phyloP scores from a whole-genome alignment of 1,140 invertebrate species.

The Hestina assimilis region DNA sequence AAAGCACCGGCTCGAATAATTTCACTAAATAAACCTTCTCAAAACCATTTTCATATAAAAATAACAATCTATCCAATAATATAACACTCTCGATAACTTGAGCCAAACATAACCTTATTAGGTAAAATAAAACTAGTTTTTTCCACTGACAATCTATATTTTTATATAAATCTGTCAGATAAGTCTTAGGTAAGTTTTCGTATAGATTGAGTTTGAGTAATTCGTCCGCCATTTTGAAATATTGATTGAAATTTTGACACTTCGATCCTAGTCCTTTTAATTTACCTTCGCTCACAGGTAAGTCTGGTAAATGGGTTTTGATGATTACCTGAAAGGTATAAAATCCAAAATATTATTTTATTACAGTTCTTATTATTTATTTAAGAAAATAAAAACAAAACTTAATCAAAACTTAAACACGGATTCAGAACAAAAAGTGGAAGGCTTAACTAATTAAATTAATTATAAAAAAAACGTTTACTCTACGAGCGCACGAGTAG shows the following conservation, averaged over 20 bases:
- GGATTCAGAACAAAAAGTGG: no score
- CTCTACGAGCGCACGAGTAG: no score
- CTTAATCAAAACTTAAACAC: no score
- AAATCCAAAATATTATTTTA: not conserved
- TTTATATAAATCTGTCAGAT: constrained; percentile 73
- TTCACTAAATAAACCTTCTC: constrained; percentile 82
- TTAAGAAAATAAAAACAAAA: no score
- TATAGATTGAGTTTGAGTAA: constrained; percentile 73
- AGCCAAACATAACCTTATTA: constrained; percentile 87
- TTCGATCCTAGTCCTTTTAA: constrained; percentile 71
- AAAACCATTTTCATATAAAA: constrained; percentile 84
- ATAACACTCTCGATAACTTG: constrained; percentile 91
- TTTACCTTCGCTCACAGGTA: constrained; percentile 51
- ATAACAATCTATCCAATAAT: constrained; percentile 90
- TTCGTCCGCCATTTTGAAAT: constrained; percentile 81
- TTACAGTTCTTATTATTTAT: no score
- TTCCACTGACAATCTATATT: constrained; percentile 76
- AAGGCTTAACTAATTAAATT: no score
- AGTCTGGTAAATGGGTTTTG: constrained; percentile 67
- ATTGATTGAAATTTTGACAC: constrained; percentile 81
- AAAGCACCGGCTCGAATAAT: constrained; percentile 87
- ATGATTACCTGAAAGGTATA: constrained; percentile 52
- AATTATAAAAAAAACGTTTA: no score
- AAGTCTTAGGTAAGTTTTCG: constrained; percentile 72
- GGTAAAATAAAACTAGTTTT: constrained; percentile 89